Evolutionary conservation across 2,113 vertebrate species (phyloP).

Genomic region (Lontra canadensis): DNA sequence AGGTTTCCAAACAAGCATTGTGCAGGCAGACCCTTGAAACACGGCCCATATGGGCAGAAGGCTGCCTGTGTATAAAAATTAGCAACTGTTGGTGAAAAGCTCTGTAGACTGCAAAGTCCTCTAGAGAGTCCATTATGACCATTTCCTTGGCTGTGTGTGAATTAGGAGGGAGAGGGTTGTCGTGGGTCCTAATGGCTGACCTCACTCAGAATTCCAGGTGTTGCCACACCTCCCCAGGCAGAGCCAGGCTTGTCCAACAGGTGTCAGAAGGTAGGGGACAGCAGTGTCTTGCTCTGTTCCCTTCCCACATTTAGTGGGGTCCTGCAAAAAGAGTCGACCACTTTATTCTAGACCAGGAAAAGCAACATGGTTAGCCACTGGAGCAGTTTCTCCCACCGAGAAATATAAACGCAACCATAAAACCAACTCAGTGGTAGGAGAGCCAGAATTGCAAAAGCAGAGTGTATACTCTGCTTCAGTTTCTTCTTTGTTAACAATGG

Average conservation of each 20-base stretch:
- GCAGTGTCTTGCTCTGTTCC: neutral
- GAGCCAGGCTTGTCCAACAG: neutral
- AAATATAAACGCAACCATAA: neutral
- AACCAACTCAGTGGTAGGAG: neutral
- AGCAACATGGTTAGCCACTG: neutral
- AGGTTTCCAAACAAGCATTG: neutral
- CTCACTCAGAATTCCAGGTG: neutral
- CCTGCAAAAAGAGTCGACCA: neutral
- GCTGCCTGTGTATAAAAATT: neutral
- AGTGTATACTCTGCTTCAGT: neutral
- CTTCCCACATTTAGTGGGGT: neutral
- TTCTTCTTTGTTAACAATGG: neutral
- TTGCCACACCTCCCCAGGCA: neutral
- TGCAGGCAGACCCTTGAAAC: neutral
- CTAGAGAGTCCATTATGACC: neutral
- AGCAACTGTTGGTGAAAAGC: neutral
- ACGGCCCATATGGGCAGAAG: neutral
- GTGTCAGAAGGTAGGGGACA: neutral
- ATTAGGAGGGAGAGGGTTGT: neutral
- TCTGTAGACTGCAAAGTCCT: neutral
- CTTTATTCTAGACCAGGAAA: neutral
- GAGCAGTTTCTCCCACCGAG: neutral
- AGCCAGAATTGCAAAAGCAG: neutral
- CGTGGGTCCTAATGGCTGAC: neutral
- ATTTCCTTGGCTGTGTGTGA: neutral